These are phyloP conservation scores for Alfaro cultratus DNA, from an alignment of 2,797 vertebrate genomes.

Conservation along the genomic window DNA sequence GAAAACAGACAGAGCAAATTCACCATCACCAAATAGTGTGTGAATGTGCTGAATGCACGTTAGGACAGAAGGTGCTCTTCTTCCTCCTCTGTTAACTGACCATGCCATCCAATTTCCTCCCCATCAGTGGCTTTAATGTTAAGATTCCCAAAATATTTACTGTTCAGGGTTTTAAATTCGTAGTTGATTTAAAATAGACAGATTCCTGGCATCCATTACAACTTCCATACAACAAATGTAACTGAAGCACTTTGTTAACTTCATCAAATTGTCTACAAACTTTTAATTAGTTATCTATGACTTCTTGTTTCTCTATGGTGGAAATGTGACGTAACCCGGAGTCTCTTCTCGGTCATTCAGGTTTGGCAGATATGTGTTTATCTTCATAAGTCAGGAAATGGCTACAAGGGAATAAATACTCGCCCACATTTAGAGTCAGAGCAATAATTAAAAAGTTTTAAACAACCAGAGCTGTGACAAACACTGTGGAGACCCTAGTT, in stretches of 20 bases:
- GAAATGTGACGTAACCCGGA: neutral
- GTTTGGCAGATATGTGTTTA: neutral
- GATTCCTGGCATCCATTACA: neutral
- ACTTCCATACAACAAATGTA: neutral
- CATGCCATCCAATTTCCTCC: neutral
- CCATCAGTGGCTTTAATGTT: neutral
- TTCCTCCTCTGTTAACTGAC: neutral
- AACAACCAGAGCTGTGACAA: neutral
- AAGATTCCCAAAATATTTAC: neutral
- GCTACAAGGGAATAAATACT: conserved; percentile 1
- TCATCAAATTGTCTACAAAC: neutral
- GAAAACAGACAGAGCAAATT: conserved; percentile 28
- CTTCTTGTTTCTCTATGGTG: neutral
- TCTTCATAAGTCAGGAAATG: neutral
- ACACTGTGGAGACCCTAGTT: neutral
- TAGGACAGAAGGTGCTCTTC: neutral
- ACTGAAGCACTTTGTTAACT: neutral
- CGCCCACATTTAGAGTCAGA: neutral
- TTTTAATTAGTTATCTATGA: neutral
- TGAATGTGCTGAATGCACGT: neutral
- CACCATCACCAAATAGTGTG: conserved; percentile 6
- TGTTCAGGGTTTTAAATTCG: neutral
- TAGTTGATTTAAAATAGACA: neutral
- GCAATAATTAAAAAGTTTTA: conserved; percentile 1
- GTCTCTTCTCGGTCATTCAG: neutral